Conservation (phyloP, 2,797 vertebrate species). For the Poeciliopsis gracilis region DNA sequence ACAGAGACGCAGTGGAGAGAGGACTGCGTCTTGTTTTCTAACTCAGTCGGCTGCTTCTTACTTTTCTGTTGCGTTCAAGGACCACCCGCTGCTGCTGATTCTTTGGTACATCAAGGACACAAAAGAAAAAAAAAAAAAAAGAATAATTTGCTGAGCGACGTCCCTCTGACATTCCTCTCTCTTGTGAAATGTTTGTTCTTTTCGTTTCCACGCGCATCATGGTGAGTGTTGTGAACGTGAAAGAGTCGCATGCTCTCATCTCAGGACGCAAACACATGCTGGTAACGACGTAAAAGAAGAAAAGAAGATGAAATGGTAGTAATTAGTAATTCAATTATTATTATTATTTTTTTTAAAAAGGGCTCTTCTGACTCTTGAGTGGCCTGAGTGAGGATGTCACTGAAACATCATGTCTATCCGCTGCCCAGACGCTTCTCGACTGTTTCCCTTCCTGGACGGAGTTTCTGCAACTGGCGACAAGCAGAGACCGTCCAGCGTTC, state of each 20-base stretch:
- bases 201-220: constrained; percentile 18
- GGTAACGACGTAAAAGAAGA: constrained; percentile 33
- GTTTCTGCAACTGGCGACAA: constrained; percentile 41
- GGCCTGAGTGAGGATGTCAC: constrained; percentile 60
- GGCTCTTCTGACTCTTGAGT: constrained; percentile 67
- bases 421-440: constrained; percentile 41
- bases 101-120: constrained; percentile 19
- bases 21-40: constrained; percentile 31
- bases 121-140: too few relatives aligned
- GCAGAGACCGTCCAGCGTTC: constrained; percentile 31
- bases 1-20: constrained; percentile 43
- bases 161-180: constrained; percentile 48
- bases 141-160: constrained; percentile 55
- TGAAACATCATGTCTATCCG: constrained; percentile 43
- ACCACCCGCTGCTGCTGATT: constrained; percentile 4
- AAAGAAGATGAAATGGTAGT: constrained; percentile 21
- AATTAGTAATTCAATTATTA: constrained; percentile 31
- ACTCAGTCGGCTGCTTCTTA: constrained; percentile 29
- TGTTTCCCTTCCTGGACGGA: constrained; percentile 33
- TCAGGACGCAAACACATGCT: constrained; percentile 58
- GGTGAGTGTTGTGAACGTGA: constrained; percentile 53
- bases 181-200: constrained; percentile 13
- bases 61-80: constrained; percentile 17
- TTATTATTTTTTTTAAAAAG: constrained; percentile 61
- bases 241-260: constrained; percentile 72